These are phyloP conservation scores for Strigops habroptila DNA, from an alignment of 2,113 vertebrate species.

Conservation along the genomic window DNA sequence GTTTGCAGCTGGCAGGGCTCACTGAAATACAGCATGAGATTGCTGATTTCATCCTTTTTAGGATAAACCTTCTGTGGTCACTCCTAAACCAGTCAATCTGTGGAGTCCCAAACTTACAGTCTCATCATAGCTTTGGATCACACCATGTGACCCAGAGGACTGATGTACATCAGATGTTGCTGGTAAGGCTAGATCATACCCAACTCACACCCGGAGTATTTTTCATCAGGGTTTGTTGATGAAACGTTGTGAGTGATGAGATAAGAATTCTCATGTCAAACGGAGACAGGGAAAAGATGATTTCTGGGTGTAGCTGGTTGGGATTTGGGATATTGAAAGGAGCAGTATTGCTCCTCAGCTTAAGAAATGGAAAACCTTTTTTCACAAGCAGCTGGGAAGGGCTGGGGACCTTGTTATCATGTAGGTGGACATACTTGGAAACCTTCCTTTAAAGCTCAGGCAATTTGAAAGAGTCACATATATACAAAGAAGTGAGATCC, in stretches of 20 bases:
- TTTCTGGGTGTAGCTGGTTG: neutral
- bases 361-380: neutral
- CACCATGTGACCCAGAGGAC: neutral
- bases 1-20: neutral
- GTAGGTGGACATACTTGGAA: neutral
- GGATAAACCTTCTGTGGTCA: neutral
- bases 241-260: neutral
- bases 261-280: neutral
- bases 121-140: neutral
- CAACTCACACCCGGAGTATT: neutral
- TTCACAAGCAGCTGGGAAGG: neutral
- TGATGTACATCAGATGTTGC: neutral
- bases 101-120: neutral
- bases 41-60: neutral
- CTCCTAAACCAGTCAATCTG: neutral
- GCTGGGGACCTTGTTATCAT: neutral
- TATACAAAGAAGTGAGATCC: neutral
- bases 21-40: neutral
- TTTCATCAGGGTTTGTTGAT: neutral
- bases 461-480: neutral
- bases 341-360: neutral
- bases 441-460: neutral
- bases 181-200: neutral
- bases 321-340: neutral
- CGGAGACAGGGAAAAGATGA: rapidly evolving